phyloP scores from a whole-genome alignment of 2,888 invertebrate genomes.

The Euphydryas editha region DNA sequence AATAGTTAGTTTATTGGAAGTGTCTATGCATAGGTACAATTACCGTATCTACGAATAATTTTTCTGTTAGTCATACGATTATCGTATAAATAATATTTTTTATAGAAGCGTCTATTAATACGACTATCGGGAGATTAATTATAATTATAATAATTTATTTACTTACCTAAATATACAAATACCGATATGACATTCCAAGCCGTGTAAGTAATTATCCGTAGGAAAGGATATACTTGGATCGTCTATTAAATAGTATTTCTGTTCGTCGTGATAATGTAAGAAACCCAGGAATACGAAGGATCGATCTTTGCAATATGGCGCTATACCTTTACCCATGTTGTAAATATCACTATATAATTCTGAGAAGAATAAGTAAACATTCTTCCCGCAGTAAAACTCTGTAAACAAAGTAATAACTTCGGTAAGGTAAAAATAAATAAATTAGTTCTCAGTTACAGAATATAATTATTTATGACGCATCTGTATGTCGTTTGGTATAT shows the following conservation, averaged over 20 bases:
- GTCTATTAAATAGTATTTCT: conserved; percentile 71
- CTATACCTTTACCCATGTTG: conserved; percentile 66
- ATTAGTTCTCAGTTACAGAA: no score
- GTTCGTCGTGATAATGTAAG: conserved; percentile 71
- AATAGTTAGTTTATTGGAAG: no score
- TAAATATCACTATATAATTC: conserved; percentile 77
- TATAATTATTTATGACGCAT: no score
- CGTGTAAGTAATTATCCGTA: conserved; percentile 74
- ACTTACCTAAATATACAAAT: conserved; percentile 71
- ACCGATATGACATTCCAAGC: conserved; percentile 72
- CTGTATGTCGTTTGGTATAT: no score
- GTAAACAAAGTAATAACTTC: conserved; percentile 37
- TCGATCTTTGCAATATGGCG: conserved; percentile 73
- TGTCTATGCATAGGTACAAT: no score
- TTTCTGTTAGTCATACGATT: no score
- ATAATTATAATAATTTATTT: background rate
- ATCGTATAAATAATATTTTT: no score
- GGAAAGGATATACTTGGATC: conserved; percentile 74
- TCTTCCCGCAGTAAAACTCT: conserved; percentile 78
- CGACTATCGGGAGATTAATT: no score
- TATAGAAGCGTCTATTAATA: no score
- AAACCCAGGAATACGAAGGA: conserved; percentile 76
- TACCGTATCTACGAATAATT: no score
- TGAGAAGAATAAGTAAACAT: conserved; percentile 74
- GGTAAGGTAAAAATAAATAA: background rate